Conservation (phyloP, 2,888 invertebrate genomes). For the Dorcus hopei region DNA sequence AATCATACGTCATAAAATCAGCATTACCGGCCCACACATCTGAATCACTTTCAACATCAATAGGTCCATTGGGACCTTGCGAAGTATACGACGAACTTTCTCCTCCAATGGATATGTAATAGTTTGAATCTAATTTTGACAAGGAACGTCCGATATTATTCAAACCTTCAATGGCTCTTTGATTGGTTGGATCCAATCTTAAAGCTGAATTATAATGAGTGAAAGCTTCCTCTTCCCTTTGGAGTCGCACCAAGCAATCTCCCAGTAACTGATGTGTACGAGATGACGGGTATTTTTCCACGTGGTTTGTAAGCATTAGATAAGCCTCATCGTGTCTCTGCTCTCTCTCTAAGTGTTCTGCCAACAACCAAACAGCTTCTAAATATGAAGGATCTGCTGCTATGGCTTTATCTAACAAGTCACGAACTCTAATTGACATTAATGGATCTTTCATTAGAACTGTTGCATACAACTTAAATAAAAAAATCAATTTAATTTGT, state of each 20-base stretch:
- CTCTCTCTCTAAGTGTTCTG: slow-evolving; percentile 66
- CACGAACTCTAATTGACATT: slow-evolving; percentile 59
- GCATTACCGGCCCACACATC: slow-evolving; percentile 43
- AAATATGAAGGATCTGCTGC: slow-evolving; percentile 68
- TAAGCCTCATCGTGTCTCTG: slow-evolving; percentile 66
- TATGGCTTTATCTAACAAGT: slow-evolving; percentile 69
- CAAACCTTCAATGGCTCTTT: slow-evolving; percentile 62
- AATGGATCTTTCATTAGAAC: slow-evolving; percentile 68
- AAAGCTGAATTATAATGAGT: slow-evolving; percentile 66
- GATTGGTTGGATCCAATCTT: slow-evolving; percentile 63
- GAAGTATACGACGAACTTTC: slow-evolving; percentile 51
- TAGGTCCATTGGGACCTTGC: slow-evolving; percentile 43
- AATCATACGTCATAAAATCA: slow-evolving; percentile 26
- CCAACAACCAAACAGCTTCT: slow-evolving; percentile 70
- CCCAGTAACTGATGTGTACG: slow-evolving; percentile 61
- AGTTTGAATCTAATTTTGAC: slow-evolving; percentile 53
- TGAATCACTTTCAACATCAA: slow-evolving; percentile 44
- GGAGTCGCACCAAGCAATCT: slow-evolving; percentile 59
- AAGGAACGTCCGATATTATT: slow-evolving; percentile 56
- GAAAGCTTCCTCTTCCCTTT: slow-evolving; percentile 66
- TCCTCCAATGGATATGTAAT: slow-evolving; percentile 53
- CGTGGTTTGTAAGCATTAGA: slow-evolving; percentile 64
- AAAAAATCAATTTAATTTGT: not conserved
- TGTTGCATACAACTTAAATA: slow-evolving; percentile 68
- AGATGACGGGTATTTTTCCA: slow-evolving; percentile 59